Base-by-base conservation (phyloP, 2,113 vertebrate genomes). In the Callionymus lyra region DNA sequence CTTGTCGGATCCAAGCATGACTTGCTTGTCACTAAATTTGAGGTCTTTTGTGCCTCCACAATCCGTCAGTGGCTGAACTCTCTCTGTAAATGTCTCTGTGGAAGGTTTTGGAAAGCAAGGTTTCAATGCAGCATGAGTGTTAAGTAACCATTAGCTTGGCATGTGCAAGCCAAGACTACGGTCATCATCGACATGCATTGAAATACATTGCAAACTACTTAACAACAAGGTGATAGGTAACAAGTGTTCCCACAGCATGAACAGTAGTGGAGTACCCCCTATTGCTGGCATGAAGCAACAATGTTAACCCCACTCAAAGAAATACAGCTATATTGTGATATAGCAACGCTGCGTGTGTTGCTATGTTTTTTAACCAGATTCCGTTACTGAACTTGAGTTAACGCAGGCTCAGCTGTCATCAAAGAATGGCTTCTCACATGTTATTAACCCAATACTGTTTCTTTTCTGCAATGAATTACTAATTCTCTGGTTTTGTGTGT, bases 71-170 rank as follows among this genome's bases (percentile, higher is more conserved):
- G 44, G 53, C 59, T 59, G 71, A 75, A 73, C 74, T 74, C 74
- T 78, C 72, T 80, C 77, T 64, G 42, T 12, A 59, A 62, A 63
- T 63, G 45, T 49, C 51, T 68, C 56, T 63, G 21, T 55, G 41
- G 50, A 47, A 41, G 59, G 38, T 64, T 63, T 16, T 81, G 74
- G 53, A 59, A 65, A 74, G 74, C 73, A 70, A 77, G 52, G 59
- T 82, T 80, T 81, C 68, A 77, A 75, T 74, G 73, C 77, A 77
- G 82, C 84, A 84, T 84, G 82, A 64, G 41, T 58, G 60, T 47
- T 63, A 41, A 45, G 12, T 59, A 57, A 77, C 53, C 50, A 43
- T 42, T 54, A 66, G 51, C 47, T 53, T 56, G 59, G 77, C 79
- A 78, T 82, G 76, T 65, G 61, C 46, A 63, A 49, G 60, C 40